These are phyloP conservation scores for Crypturellus undulatus DNA, from an alignment of 2,113 vertebrate species.

Conservation along the genomic window DNA sequence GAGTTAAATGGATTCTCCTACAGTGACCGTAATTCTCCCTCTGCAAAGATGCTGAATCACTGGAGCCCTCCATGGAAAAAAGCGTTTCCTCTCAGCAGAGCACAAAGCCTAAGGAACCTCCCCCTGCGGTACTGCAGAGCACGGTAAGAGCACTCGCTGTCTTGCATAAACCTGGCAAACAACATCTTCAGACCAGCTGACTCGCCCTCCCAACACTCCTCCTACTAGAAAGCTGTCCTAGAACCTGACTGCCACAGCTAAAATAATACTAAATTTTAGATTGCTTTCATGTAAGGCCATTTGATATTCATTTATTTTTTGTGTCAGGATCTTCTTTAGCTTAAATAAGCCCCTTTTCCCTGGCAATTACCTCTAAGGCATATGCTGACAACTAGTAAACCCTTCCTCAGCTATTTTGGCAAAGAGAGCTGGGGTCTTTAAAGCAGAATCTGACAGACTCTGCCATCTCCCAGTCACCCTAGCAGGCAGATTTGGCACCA, in stretches of 20 bases:
- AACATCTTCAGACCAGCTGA: neutral
- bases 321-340: neutral
- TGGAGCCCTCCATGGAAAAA: neutral
- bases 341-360: slow-evolving; percentile 3
- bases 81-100: neutral
- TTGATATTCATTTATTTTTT: neutral
- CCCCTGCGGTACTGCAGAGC: neutral
- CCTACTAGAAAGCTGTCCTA: neutral
- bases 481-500: neutral
- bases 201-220: neutral
- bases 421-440: neutral
- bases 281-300: neutral
- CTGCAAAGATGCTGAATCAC: neutral
- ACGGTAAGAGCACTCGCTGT: neutral
- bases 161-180: neutral
- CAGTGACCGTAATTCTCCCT: neutral
- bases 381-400: neutral
- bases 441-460: neutral
- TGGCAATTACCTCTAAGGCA: neutral
- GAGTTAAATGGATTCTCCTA: neutral
- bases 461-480: neutral
- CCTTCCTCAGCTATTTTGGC: neutral
- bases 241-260: neutral
- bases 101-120: neutral
- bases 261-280: neutral